Evolutionary conservation across 1,140 invertebrate species (phyloP), one percentile per base, ranked within the genome.

Genomic region (Cyphomyrmex costatus): DNA sequence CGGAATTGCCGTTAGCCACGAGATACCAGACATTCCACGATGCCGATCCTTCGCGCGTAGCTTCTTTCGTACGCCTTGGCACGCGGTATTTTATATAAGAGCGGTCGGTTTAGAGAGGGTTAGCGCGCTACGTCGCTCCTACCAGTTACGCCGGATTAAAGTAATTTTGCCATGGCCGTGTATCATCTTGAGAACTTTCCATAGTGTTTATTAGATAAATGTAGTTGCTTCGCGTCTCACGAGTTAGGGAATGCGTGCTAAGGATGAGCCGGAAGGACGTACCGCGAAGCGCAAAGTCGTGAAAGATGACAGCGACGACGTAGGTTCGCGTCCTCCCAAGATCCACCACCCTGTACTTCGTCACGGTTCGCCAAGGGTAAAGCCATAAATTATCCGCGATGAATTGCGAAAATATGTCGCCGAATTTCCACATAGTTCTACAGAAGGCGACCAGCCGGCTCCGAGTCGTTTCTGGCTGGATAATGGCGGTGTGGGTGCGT

Each of bases 161-260:
- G 86, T 88, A 91, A 90, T 91, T 91, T 90, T 85, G 68, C 49
- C 56, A 61, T 46, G 56, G 77, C 53, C 89, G 73, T 88, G 89
- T 83, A 90, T 90, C 89, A 90, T 87, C 84, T 14, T 27, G 60
- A n/a, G 27, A 65, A 86, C 56, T 90, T 82, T 82, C 86, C 86
- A 80, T 86, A 87, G 86, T 90, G 90, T 91, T 91, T 91, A 91
- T 91, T 91, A 91, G 84, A 90, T 74, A 90, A 84, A 90, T 90
- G 88, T 80, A 88, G 78, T 86, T 27, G 83, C 76, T 33, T 16
- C 46, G 79, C 51, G 66, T 71, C 24, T 30, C 16, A 36, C 60
- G 51, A 61, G 42, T 30, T 60, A 7, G 68, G 56, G 83, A 79
- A 68, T 53, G 49, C 46, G 76, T 30, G 60, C 56, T 42, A 49